Percentiles rank a stretch among this genome's conserved stretches.
Evolutionary conservation across 2,113 vertebrate genomes (phyloP).

Genomic region (Sylvia atricapilla): DNA sequence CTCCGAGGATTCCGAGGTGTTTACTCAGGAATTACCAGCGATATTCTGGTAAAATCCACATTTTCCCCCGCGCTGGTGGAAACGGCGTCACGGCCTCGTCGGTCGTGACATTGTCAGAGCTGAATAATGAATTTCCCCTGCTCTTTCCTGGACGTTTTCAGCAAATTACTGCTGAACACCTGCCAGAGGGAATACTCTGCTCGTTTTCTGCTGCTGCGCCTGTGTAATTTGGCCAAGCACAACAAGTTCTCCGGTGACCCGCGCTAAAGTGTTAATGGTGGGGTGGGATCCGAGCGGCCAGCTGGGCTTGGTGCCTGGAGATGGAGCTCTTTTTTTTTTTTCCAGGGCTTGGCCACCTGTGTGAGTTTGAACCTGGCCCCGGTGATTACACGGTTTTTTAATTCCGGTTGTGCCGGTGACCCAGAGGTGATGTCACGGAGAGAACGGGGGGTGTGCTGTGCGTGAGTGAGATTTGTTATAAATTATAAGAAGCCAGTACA

Average conservation of each 20-base stretch:
- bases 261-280: neutral
- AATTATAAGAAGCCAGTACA: too few relatives aligned
- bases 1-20: rapidly evolving
- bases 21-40: neutral
- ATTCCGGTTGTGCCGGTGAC: neutral
- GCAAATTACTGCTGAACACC: slow-evolving; percentile 39
- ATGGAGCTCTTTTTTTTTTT: neutral
- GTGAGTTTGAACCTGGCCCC: too few relatives aligned
- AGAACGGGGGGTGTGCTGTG: rapidly evolving
- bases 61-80: neutral
- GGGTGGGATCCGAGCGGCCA: neutral
- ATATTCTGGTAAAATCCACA: rapidly evolving
- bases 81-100: neutral
- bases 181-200: slow-evolving; percentile 47
- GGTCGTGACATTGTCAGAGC: slow-evolving; percentile 45
- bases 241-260: neutral
- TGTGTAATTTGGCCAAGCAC: neutral
- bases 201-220: neutral
- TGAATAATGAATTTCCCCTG: neutral
- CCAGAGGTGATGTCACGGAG: rapidly evolving
- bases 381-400: rapidly evolving
- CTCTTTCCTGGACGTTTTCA: neutral
- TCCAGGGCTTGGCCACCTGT: neutral
- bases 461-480: rapidly evolving
- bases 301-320: neutral